phyloP scores from a whole-genome alignment of 2,113 vertebrate species.

The Lophura nycthemera region DNA sequence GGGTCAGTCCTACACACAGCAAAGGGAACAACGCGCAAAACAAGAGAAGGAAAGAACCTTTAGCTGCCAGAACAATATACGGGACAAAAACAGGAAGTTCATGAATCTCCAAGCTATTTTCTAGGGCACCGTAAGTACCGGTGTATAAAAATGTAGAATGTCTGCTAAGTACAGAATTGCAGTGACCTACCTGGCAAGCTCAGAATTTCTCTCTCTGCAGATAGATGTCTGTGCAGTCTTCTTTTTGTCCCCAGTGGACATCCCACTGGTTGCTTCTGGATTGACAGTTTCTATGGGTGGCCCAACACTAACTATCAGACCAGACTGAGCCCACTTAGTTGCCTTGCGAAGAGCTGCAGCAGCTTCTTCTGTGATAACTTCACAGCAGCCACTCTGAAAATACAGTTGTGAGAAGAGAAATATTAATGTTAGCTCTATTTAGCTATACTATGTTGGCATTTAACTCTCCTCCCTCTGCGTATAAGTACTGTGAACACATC shows the following conservation, averaged over 20 bases:
- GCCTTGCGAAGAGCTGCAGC: constrained; percentile 93
- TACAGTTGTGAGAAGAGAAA: neutral
- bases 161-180: fast-evolving
- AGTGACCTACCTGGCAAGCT: constrained; percentile 88
- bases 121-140: neutral
- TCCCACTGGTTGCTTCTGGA: constrained; percentile 86
- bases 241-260: constrained; percentile 94
- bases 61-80: neutral
- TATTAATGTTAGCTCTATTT: neutral
- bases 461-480: neutral
- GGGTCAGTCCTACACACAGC: constrained; percentile 86
- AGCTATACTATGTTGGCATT: neutral
- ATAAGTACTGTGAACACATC: neutral
- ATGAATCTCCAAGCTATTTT: neutral
- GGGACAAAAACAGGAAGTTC: neutral
- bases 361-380: constrained; percentile 96
- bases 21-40: neutral
- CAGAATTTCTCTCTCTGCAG: constrained; percentile 94
- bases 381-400: constrained; percentile 92
- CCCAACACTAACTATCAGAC: constrained; percentile 95
- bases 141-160: neutral
- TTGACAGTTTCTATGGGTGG: constrained; percentile 88
- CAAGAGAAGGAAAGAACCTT: neutral
- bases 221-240: constrained; percentile 94
- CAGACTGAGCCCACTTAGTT: constrained; percentile 98